phyloP scores from a whole-genome alignment of 2,797 vertebrate species.

The Cirrhinus mrigala region DNA sequence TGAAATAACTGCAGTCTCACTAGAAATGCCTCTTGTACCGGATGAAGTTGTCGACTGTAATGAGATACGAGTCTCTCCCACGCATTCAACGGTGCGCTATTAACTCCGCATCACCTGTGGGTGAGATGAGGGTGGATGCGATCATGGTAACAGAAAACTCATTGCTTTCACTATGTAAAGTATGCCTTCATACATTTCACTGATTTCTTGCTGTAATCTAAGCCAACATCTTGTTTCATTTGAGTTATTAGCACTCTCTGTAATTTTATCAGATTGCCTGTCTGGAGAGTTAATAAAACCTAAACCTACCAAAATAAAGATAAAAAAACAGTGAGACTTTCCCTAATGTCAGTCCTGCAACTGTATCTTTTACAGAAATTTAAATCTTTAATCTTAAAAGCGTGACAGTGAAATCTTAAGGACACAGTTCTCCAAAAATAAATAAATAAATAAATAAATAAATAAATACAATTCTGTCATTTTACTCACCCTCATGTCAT shows the following conservation, averaged over 20 bases:
- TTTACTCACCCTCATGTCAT: background rate
- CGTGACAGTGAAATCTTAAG: background rate
- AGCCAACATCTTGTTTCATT: background rate
- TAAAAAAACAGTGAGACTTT: too few relatives aligned
- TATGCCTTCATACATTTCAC: background rate
- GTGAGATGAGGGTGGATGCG: conserved; percentile 39
- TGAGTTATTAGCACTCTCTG: background rate
- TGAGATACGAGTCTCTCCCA: conserved; percentile 54
- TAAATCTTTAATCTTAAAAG: background rate
- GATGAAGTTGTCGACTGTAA: conserved; percentile 32
- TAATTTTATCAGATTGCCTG: background rate
- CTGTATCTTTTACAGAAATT: background rate
- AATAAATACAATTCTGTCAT: too few relatives aligned
- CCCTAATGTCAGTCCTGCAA: background rate
- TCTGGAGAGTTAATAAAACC: background rate
- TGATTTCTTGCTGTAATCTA: background rate
- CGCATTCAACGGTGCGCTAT: conserved; percentile 41
- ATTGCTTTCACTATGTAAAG: background rate
- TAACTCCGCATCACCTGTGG: conserved; percentile 49
- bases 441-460: too few relatives aligned
- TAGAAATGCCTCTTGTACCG: conserved; percentile 20
- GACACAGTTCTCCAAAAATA: too few relatives aligned
- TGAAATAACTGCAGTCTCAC: conserved; percentile 26
- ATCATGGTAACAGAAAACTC: conserved; percentile 5
- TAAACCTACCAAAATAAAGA: background rate